Base-by-base conservation (phyloP, 2,113 vertebrate species). In the Archocentrus centrarchus region DNA sequence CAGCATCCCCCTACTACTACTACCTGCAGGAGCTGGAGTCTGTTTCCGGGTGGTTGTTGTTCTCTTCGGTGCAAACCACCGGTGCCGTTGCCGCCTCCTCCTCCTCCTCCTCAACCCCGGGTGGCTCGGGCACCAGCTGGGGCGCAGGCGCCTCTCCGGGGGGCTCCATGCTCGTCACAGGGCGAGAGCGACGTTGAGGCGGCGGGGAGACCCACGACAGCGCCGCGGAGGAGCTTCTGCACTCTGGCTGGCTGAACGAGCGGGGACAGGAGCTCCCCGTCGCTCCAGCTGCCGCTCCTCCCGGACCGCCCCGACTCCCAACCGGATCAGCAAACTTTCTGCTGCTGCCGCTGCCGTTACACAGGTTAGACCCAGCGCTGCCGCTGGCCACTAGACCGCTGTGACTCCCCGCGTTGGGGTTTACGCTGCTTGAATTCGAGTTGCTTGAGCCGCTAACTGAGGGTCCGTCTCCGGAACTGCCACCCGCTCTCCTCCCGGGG, bases 1-100 rank as follows among this genome's bases (percentile, higher is more conserved):
- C 7, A 3, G 55, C 37, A 61, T 77, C 39, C 11, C 9, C 6
- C 14, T 53, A 57, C 66, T 70, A 57, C 66, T 70, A 50, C n/a
- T 96, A 99, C 98, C 98, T 99, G 98, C 97, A 98, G 0, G 97
- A 98, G 96, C 97, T 98, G 95, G 97, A 97, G 94, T 98, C 97
- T 9, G 97, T 97, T 91, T 98, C 97, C 24, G 86, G 91, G 37
- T 88, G 91, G 86, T 90, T 91, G 80, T 89, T 90, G 79, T 91
- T 97, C 87, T 97, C 97, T 84, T 97, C 97, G 91, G 96, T 95
- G 62, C 96, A 96, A 44, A 61, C 61, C 11, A 81, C 80, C 64
- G 94, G 94, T 5, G 77, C 79, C 24, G 75, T 27, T 70, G 44
- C 95, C 86, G 90, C 95, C 68, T 93, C 95, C 92, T n/a, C 87